These are phyloP conservation scores for Hirundo rustica DNA, from an alignment of 2,797 vertebrate species.

Conservation along the genomic window DNA sequence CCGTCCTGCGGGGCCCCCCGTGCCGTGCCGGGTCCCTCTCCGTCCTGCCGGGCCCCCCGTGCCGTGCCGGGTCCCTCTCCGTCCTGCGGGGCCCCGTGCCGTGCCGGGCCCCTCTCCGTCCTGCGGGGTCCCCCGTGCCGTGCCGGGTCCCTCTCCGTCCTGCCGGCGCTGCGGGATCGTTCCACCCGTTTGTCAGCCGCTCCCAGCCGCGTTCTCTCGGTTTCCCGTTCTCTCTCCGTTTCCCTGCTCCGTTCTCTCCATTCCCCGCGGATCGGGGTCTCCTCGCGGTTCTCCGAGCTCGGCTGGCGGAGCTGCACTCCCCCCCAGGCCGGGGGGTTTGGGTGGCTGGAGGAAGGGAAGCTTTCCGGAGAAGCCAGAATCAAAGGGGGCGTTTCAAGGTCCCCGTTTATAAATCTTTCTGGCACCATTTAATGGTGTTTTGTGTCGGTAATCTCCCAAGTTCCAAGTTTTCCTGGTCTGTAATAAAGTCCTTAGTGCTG, in stretches of 20 bases:
- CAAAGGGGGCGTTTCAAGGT: accelerated
- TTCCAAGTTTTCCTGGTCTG: neutral
- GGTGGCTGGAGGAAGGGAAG: neutral
- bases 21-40: too few relatives aligned
- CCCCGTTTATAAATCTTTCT: neutral
- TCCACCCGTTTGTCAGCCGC: neutral
- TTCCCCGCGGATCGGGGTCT: accelerated
- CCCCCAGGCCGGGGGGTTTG: accelerated
- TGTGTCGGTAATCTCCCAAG: neutral
- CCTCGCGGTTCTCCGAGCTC: neutral
- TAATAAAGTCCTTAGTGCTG: neutral
- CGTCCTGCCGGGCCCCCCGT: too few relatives aligned
- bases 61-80: too few relatives aligned
- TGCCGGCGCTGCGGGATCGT: neutral
- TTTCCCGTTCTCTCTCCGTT: neutral
- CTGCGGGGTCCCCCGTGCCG: too few relatives aligned
- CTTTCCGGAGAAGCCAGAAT: neutral
- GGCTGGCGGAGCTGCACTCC: neutral
- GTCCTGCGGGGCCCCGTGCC: too few relatives aligned
- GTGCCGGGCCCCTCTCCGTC: too few relatives aligned
- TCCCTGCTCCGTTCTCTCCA: neutral
- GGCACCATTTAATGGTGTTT: neutral
- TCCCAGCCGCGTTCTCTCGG: neutral
- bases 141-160: too few relatives aligned
- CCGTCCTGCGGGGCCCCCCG: too few relatives aligned